Evolutionary conservation across 2,888 invertebrate species (phyloP).

Genomic region (Incurvaria masculella): DNA sequence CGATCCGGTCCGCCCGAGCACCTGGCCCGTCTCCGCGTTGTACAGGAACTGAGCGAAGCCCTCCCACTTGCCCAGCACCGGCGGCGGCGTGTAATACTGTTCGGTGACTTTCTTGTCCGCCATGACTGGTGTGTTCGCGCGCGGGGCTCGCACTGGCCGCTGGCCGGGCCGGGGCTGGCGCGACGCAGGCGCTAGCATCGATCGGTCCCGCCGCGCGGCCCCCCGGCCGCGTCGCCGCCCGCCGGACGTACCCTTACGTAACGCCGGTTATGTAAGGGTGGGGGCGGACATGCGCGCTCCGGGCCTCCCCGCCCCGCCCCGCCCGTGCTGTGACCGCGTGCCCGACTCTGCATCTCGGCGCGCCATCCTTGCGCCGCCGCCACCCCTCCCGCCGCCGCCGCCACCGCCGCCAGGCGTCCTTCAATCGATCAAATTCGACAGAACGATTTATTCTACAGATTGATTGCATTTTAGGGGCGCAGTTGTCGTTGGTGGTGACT

Average conservation of each 20-base stretch:
- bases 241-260: slow-evolving; percentile 15
- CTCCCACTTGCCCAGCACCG: slow-evolving; percentile 82
- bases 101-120: slow-evolving; percentile 74
- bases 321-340: slow-evolving; percentile 18
- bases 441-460: too few relatives aligned
- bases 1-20: slow-evolving; percentile 86
- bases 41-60: slow-evolving; percentile 81
- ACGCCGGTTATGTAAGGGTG: slow-evolving; percentile 1
- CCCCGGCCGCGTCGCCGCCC: slow-evolving; percentile 18
- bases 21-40: slow-evolving; percentile 90
- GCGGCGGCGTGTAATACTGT: slow-evolving; percentile 77
- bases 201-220: slow-evolving; percentile 34
- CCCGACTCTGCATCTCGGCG: too few relatives aligned
- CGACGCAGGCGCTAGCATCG: slow-evolving; percentile 27
- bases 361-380: too few relatives aligned
- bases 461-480: too few relatives aligned
- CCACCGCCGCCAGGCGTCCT: background rate
- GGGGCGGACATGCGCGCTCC: slow-evolving; percentile 13
- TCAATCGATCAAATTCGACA: too few relatives aligned
- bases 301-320: slow-evolving; percentile 32
- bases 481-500: too few relatives aligned
- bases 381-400: background rate
- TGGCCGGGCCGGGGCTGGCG: slow-evolving; percentile 10
- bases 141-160: slow-evolving; percentile 19
- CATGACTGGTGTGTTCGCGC: slow-evolving; percentile 46